phyloP scores from a whole-genome alignment of 2,113 vertebrate genomes.

The Chlorocebus sabaeus region DNA sequence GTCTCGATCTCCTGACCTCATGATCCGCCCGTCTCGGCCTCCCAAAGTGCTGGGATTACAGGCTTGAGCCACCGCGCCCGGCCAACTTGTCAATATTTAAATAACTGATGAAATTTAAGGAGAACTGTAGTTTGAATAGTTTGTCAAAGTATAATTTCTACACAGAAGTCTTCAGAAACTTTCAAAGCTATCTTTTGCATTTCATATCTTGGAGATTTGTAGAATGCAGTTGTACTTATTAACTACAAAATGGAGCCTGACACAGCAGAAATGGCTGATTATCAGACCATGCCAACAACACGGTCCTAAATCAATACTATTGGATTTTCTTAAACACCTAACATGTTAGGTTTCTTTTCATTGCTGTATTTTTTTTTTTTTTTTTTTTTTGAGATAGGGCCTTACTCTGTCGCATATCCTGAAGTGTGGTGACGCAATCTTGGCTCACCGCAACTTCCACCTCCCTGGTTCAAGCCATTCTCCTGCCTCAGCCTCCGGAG shows the following conservation, averaged over 20 bases:
- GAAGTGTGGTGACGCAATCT: no score
- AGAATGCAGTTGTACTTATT: background rate
- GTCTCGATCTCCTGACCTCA: no score
- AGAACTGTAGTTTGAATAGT: background rate
- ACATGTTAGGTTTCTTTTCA: conserved; percentile 24
- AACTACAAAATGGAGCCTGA: background rate
- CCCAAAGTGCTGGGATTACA: no score
- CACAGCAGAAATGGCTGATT: background rate
- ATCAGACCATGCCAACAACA: background rate
- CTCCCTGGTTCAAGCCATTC: no score
- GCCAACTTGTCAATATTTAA: background rate
- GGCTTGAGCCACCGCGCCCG: no score
- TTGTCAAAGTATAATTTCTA: background rate
- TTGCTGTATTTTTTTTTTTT: background rate
- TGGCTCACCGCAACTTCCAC: no score
- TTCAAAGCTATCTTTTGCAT: conserved; percentile 10
- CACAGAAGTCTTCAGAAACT: background rate
- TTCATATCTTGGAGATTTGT: conserved; percentile 24
- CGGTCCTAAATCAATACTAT: background rate
- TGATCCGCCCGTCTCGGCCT: no score
- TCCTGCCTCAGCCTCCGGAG: no score
- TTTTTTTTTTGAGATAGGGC: no score
- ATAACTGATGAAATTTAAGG: background rate
- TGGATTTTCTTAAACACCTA: background rate
- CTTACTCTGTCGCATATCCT: no score